phyloP scores from a whole-genome alignment of 2,888 invertebrate genomes.

The Celastrina argiolus region DNA sequence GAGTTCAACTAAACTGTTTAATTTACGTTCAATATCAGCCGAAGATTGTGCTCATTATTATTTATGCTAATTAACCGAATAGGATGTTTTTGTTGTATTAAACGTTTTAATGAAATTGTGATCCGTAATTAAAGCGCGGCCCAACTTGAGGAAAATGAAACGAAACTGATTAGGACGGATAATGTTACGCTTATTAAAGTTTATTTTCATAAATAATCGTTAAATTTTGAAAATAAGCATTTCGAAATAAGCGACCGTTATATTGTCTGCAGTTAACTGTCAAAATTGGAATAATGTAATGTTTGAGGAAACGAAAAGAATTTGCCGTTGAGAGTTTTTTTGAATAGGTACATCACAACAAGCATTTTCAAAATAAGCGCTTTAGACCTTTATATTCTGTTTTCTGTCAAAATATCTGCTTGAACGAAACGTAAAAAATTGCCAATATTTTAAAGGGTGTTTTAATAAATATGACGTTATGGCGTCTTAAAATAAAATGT shows the following conservation, averaged over 20 bases:
- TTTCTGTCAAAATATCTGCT: no score
- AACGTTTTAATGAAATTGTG: background rate
- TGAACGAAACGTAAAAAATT: no score
- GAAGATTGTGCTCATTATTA: background rate
- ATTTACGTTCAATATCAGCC: conserved; percentile 5
- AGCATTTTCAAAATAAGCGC: no score
- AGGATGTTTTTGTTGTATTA: background rate
- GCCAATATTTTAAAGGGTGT: no score
- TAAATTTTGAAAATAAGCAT: background rate
- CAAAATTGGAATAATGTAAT: background rate
- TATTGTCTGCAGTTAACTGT: background rate
- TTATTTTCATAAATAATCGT: conserved; percentile 1
- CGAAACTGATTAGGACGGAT: background rate
- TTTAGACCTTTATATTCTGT: no score
- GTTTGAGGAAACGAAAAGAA: no score
- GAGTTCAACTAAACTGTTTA: background rate
- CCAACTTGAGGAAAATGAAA: background rate
- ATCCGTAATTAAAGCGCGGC: no score
- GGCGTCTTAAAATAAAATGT: no score
- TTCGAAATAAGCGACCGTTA: background rate
- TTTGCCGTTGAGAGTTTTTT: no score
- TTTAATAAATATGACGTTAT: no score
- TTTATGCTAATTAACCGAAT: conserved; percentile 4
- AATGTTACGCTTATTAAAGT: background rate
- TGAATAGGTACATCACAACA: no score